These are phyloP conservation scores for Sebastes elongatus DNA, from an alignment of 2,797 vertebrate genomes.

Conservation along the genomic window DNA sequence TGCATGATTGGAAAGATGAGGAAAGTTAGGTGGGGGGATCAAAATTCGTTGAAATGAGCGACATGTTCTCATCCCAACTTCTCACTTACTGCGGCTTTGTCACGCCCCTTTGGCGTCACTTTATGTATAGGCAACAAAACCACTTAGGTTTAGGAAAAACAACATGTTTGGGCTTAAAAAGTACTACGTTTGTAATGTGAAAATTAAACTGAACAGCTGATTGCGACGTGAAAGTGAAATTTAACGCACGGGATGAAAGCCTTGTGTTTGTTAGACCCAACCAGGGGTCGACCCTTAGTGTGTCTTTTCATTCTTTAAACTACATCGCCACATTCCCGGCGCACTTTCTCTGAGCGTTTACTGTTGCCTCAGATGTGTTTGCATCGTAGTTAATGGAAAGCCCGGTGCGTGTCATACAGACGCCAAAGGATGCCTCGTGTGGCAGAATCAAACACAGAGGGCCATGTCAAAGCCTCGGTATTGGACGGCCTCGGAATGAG, in stretches of 20 bases:
- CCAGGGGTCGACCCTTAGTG: no score
- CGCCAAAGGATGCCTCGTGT: accelerated
- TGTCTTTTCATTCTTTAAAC: no score
- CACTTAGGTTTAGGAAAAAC: no score
- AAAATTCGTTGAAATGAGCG: background rate
- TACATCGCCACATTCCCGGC: background rate
- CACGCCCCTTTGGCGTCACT: no score
- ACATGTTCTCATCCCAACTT: no score
- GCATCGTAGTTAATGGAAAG: accelerated
- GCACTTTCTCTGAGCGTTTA: background rate
- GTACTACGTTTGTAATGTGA: no score
- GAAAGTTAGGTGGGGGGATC: background rate
- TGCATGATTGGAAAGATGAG: background rate
- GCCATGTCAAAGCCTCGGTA: background rate
- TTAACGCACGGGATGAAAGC: no score
- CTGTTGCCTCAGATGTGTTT: background rate
- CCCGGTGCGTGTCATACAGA: background rate
- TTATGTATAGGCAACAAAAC: no score
- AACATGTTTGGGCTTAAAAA: no score
- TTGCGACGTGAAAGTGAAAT: accelerated
- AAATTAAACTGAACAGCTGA: no score
- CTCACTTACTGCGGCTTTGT: no score
- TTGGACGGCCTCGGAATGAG: accelerated
- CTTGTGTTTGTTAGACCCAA: no score
- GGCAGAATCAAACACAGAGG: accelerated